Evolutionary conservation across 2,888 invertebrate species (phyloP), one percentile per base, ranked within the genome.

Genomic region (Cantharis flavilabris): DNA sequence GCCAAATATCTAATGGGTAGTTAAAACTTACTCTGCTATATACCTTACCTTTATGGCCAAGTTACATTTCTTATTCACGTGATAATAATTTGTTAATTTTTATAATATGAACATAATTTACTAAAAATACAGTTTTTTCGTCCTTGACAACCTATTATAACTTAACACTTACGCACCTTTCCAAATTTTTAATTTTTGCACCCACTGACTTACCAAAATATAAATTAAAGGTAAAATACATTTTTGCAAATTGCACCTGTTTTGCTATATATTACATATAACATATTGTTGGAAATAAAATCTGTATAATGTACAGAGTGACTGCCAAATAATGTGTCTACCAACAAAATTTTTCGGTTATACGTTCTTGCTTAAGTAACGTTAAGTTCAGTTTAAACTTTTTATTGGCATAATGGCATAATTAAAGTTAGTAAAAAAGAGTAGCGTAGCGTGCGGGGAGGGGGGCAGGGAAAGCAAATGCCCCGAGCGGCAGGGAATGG

Each of bases 61-160:
- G 16, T 11, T 49, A 62, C 67, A 73, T 69, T 67, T 67, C 33
- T 67, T 28, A 7, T 33, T 11, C 65, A 73, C 67, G 62, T 71
- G 71, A 62, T 71, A 20, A 62, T 23, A 70, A 28, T 69, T 69
- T 69, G 16, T 16, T 23, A 28, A 62, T 69, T 33, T 69, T 69
- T 69, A 73, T 62, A 20, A 18, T 72, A 64, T 65, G 62, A 11
- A 71, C 11, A 16, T 28, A 28, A 14, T 23, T 63, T 28, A 33
- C 30, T 20, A 73, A 62, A 72, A 65, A 67, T 67, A 67, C 7
- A 14, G 13, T n/a, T 23, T 16, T 67, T 65, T 30, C n/a, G 18
- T n/a, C 73, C 73, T 70, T 73, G 73, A 73, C 20, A 63, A 69
- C n/a, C 16, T 5, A 67, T 73, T 69, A 73, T 69, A 73, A 14